Base-by-base conservation (phyloP, 2,888 invertebrate genomes). In the Eumerus sabulonum region DNA sequence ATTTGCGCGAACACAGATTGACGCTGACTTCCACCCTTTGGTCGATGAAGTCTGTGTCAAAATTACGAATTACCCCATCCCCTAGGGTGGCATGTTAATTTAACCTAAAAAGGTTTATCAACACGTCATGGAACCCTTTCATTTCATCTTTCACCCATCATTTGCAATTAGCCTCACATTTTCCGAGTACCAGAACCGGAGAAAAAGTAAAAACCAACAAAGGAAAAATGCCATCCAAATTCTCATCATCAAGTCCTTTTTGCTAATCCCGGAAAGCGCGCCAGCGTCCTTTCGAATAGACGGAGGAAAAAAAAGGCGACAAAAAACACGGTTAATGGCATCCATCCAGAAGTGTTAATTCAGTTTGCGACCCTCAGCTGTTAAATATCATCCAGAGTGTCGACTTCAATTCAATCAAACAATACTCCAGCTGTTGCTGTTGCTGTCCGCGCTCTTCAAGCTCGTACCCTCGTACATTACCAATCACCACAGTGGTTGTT, bases 331-430 rank as follows among this genome's bases (percentile, higher is more conserved):
- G 79, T 64, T 79, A 74, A 74, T 74, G 79, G 74, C 60, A 63
- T 18, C 64, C 74, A 74, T 64, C 68, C 74, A 74, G 68, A 74
- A 79, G 74, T 60, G 79, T 79, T 79, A 79, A 79, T 79, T 79
- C 48, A 79, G 74, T 79, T 79, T 79, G 74, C 51, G 79, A 74
- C 74, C 74, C 79, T 79, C 79, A 79, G 79, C 74, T 79, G 74
- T 68, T 66, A 74, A 74, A 74, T 63, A 63, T 79, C 74, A 70
- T 60, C 63, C 64, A 64, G 70, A 79, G 74, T 74, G 79, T 79
- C 74, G 79, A 68, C 79, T 79, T 79, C 64, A 79, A 74, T 79
- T 70, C 79, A 50, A 79, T 79, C 74, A 79, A 74, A 79, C 68
- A 79, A 79, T 64, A 79, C 62, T 70, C 38, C 79, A 79, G 79